Evolutionary conservation across 2,797 vertebrate species (phyloP).

Genomic region (Bryconaethiops microstoma): DNA sequence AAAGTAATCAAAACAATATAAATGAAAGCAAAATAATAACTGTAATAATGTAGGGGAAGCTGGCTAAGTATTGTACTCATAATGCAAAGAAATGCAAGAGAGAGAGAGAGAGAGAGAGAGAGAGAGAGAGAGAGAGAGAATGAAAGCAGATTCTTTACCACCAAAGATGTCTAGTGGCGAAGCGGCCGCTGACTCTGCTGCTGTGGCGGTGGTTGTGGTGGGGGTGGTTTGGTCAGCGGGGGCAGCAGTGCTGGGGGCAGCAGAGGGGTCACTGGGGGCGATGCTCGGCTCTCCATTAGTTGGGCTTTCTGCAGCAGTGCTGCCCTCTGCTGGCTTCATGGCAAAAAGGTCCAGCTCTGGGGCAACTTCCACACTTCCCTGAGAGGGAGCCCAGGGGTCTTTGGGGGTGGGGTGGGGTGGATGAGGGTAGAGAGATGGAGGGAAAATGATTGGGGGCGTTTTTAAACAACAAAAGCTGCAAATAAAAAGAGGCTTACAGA

Average conservation of each 20-base stretch:
- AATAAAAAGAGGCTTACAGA: constrained; percentile 61
- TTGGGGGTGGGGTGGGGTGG: constrained; percentile 66
- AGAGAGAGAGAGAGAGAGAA: constrained; percentile 49
- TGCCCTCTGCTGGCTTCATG: constrained; percentile 91
- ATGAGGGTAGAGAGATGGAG: not conserved
- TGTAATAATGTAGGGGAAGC: constrained; percentile 38
- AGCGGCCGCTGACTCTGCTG: constrained; percentile 62
- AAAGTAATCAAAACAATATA: constrained; percentile 20
- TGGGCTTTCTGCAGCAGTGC: constrained; percentile 75
- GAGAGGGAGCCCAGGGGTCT: constrained; percentile 98
- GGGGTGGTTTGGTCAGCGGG: constrained; percentile 76
- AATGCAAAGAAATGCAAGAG: constrained; percentile 16
- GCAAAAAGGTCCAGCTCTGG: constrained; percentile 98
- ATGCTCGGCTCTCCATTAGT: constrained; percentile 72
- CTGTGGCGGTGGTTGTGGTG: constrained; percentile 62
- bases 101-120: constrained; percentile 17
- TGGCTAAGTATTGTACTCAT: constrained; percentile 37
- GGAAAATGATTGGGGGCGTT: constrained; percentile 54
- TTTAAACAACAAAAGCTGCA: constrained; percentile 65
- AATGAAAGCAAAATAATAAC: constrained; percentile 39
- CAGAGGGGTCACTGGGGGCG: constrained; percentile 67
- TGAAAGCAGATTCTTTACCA: constrained; percentile 86
- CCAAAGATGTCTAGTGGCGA: constrained; percentile 99
- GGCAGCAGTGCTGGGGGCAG: constrained; percentile 79
- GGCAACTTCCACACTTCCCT: constrained; percentile 92